Percentiles rank a stretch among this genome's conserved stretches.
Conservation (phyloP, 2,797 vertebrate genomes). For the Orientallactaga sibirica region DNA sequence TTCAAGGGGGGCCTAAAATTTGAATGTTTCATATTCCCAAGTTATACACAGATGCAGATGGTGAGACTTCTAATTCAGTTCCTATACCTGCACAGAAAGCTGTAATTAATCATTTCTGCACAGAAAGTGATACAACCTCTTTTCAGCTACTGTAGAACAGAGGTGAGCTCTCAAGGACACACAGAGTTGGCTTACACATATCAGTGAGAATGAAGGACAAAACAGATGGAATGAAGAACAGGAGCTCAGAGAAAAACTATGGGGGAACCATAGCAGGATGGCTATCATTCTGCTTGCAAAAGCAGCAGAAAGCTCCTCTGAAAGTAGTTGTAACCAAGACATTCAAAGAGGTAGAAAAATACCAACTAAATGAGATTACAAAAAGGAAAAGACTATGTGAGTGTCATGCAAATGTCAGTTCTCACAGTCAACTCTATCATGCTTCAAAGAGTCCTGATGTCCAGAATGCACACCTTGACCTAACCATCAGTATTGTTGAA, state of each 20-base stretch:
- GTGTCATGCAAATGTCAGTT: slow-evolving; percentile 21
- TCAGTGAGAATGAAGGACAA: not conserved
- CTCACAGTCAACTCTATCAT: not conserved
- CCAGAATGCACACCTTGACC: not conserved
- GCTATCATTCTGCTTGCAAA: slow-evolving; percentile 3
- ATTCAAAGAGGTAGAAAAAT: slow-evolving; percentile 13
- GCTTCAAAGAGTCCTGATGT: not conserved
- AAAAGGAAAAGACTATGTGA: not conserved
- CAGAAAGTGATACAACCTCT: not conserved
- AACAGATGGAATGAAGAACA: not conserved
- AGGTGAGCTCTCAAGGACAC: not conserved
- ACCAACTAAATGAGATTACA: too few species aligned
- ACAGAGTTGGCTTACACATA: not conserved
- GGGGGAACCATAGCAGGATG: not conserved
- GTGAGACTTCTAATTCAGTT: not conserved
- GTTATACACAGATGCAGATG: not conserved
- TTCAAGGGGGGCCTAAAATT: not conserved
- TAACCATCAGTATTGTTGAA: not conserved
- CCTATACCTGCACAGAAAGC: not conserved
- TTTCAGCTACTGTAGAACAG: slow-evolving; percentile 26
- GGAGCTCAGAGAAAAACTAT: not conserved
- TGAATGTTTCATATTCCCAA: not conserved
- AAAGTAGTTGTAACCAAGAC: not conserved
- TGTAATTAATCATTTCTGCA: not conserved
- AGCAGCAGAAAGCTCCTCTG: not conserved